Evolutionary conservation across 2,888 invertebrate species (phyloP).

Genomic region (Tipula vernalis): DNA sequence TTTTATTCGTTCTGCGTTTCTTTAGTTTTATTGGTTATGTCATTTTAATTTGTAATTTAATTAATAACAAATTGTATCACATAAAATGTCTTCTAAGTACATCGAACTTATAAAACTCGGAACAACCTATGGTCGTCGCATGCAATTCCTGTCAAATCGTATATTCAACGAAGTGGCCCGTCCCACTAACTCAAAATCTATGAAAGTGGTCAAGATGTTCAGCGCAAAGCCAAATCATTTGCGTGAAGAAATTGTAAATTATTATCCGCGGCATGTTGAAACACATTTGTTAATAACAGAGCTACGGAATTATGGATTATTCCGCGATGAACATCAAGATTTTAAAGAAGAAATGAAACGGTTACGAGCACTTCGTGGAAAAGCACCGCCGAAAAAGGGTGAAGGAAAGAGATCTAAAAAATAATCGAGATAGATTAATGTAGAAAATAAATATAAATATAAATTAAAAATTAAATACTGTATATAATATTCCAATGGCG

Average conservation of each 20-base stretch:
- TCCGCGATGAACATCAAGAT: slow-evolving; percentile 78
- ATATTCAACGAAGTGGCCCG: slow-evolving; percentile 82
- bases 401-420: slow-evolving; percentile 34
- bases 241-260: slow-evolving; percentile 57
- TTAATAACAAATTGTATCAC: neutral
- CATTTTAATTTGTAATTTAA: neutral
- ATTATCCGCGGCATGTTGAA: slow-evolving; percentile 78
- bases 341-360: slow-evolving; percentile 79
- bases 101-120: slow-evolving; percentile 51
- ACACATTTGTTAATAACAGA: slow-evolving; percentile 57
- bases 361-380: slow-evolving; percentile 62
- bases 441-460: neutral
- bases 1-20: no score
- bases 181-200: slow-evolving; percentile 58
- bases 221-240: slow-evolving; percentile 62
- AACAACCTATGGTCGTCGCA: slow-evolving; percentile 70
- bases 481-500: no score
- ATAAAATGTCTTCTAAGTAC: slow-evolving; percentile 45
- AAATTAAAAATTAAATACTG: neutral
- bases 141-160: slow-evolving; percentile 73
- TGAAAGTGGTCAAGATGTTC: slow-evolving; percentile 71
- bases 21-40: neutral
- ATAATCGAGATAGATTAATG: slow-evolving; percentile 18
- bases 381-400: slow-evolving; percentile 45
- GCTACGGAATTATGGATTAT: slow-evolving; percentile 65